Evolutionary conservation across 1,140 invertebrate genomes (phyloP), one percentile per base, ranked within the genome.

Genomic region (Camponotus vicinus): DNA sequence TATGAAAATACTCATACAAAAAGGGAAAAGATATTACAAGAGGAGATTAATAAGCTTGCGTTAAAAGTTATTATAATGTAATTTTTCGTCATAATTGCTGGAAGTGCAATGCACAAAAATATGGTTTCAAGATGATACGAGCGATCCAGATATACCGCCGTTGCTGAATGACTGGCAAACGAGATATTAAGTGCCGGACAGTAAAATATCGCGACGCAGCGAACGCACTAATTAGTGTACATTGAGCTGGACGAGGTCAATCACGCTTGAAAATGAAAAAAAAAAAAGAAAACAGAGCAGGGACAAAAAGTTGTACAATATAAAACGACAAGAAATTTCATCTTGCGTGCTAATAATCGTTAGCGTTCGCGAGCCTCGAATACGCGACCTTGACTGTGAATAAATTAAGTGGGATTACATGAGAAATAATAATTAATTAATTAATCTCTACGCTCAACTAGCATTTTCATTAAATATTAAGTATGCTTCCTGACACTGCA

Each of bases 181-280:
- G 86, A 90, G 79, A 91, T 90, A 90, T 88, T 86, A 88, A 90
- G 66, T 90, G 78, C 45, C 57, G 66, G 78, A 86, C 79, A 76
- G 75, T 91, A 83, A 90, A 88, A 90, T 90, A 90, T 88, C 69
- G 79, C 84, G 59, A 86, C 34, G 52, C 37, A 45, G 66, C 61
- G 61, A 71, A 86, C 52, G 21, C 70, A 34, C 88, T 79, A 90
- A 91, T 91, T 91, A 90, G 75, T 32, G 52, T 75, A 78, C 67
- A 71, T 90, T 64, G 76, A 77, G 34, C 11, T 40, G 61, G 11
- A 7, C 27, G 27, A 64, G 52, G 42, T 8, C 34, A n/a, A 75
- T 86, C 27, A 32, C 40, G 42, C 42, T 59, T 57, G 40, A n/a
- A 11, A 49, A 32, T 73, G 13, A 42, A 11, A 34, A n/a, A 13